phyloP scores from a whole-genome alignment of 2,113 vertebrate genomes.

The Nothoprocta perdicaria region DNA sequence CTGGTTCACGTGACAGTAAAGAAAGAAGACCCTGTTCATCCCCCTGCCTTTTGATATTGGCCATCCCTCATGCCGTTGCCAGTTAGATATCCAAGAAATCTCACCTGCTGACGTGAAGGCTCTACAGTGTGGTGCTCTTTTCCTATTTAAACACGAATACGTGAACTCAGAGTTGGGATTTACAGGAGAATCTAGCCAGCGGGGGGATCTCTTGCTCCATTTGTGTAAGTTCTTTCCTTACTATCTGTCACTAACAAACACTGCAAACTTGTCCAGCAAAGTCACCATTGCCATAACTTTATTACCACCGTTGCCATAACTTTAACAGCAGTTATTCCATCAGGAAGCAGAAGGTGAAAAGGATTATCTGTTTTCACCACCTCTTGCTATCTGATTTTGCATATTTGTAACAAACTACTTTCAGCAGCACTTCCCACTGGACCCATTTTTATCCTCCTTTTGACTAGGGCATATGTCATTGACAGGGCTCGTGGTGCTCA shows the following conservation, averaged over 20 bases:
- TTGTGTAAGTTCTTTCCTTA: neutral
- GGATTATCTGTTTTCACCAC: neutral
- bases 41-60: neutral
- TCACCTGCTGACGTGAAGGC: neutral
- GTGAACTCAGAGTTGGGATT: neutral
- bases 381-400: neutral
- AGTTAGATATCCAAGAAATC: rapidly evolving
- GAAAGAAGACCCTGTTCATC: neutral
- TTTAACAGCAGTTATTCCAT: neutral
- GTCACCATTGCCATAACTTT: neutral
- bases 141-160: neutral
- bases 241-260: neutral
- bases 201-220: neutral
- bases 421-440: neutral
- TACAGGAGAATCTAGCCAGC: neutral
- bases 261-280: neutral
- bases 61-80: neutral
- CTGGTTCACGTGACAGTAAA: neutral
- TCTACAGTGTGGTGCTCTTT: rapidly evolving
- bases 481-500: neutral
- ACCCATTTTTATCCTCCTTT: neutral
- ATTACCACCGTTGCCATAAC: neutral
- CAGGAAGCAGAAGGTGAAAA: neutral
- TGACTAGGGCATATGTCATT: too few relatives aligned
- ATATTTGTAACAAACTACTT: neutral